A percentile compares a stretch with the other conserved stretches of the same genome.
Conservation (phyloP, 2,113 vertebrate species). For the Candoia aspera region DNA sequence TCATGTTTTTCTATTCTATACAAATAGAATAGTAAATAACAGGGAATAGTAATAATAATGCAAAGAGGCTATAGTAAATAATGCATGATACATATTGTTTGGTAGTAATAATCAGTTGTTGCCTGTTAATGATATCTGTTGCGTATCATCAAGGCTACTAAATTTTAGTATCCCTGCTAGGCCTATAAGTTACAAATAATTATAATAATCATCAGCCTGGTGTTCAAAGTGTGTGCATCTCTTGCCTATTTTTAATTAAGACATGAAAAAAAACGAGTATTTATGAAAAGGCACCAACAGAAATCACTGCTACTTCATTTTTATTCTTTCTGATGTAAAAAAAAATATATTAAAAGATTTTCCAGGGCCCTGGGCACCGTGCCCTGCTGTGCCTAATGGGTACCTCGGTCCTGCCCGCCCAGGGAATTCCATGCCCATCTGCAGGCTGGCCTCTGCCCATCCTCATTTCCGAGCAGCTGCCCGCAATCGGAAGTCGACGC, state of each 20-base stretch:
- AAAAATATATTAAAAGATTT: too few relatives aligned
- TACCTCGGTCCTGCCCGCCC: neutral
- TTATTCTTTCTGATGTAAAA: too few relatives aligned
- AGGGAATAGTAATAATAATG: neutral
- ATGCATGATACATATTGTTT: neutral
- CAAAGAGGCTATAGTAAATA: neutral
- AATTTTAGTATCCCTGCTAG: neutral
- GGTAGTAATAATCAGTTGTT: neutral
- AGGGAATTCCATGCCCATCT: neutral
- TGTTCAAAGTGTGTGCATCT: neutral
- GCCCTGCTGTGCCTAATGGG: too few relatives aligned
- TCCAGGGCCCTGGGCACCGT: too few relatives aligned
- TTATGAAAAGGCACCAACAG: too few relatives aligned
- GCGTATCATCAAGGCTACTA: neutral
- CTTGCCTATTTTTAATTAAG: neutral
- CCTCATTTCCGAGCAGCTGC: neutral
- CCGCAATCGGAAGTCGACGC: neutral
- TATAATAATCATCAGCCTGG: neutral
- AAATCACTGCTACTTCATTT: too few relatives aligned
- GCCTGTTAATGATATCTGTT: neutral
- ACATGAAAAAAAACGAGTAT: neutral
- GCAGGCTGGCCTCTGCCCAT: neutral
- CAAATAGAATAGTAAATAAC: neutral
- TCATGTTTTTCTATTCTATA: neutral
- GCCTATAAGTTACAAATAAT: neutral